These are phyloP conservation scores for Eristalis intricaria DNA, from an alignment of 2,888 invertebrate genomes.

Conservation along the genomic window DNA sequence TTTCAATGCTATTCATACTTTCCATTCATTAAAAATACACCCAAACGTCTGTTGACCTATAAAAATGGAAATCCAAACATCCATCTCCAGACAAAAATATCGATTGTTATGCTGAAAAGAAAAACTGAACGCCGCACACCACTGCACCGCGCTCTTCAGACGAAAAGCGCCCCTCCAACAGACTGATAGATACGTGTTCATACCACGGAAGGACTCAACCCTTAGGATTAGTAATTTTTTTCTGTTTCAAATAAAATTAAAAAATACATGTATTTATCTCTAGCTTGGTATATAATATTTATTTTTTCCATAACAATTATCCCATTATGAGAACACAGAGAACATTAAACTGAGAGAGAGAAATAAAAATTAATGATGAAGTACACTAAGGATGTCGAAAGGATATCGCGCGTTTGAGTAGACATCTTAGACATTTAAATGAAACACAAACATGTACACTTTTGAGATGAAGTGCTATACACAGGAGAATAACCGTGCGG, in stretches of 20 bases:
- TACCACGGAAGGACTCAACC: neutral
- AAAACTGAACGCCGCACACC: slow-evolving; percentile 6
- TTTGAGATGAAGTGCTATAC: slow-evolving; percentile 47
- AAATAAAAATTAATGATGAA: slow-evolving; percentile 28
- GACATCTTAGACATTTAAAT: slow-evolving; percentile 60
- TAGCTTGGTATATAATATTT: slow-evolving; percentile 2
- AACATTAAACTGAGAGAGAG: slow-evolving; percentile 27
- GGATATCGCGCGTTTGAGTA: slow-evolving; percentile 54
- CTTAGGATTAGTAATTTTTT: slow-evolving; percentile 23
- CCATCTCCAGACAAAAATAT: slow-evolving; percentile 45
- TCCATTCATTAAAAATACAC: slow-evolving; percentile 27
- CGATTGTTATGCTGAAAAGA: slow-evolving; percentile 14
- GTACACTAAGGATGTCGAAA: slow-evolving; percentile 34
- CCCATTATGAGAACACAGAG: slow-evolving; percentile 47
- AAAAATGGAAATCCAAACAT: slow-evolving; percentile 26
- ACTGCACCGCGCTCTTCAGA: slow-evolving; percentile 1
- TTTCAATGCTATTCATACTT: slow-evolving; percentile 15
- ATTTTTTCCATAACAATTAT: slow-evolving; percentile 28
- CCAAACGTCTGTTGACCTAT: slow-evolving; percentile 57
- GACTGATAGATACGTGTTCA: neutral
- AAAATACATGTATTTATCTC: slow-evolving; percentile 1
- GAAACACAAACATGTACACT: slow-evolving; percentile 61
- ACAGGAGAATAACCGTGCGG: slow-evolving; percentile 43
- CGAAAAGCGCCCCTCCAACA: neutral
- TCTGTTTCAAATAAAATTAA: neutral